Evolutionary conservation across 2,113 vertebrate species (phyloP).

Genomic region (Ancistrus triradiatus): DNA sequence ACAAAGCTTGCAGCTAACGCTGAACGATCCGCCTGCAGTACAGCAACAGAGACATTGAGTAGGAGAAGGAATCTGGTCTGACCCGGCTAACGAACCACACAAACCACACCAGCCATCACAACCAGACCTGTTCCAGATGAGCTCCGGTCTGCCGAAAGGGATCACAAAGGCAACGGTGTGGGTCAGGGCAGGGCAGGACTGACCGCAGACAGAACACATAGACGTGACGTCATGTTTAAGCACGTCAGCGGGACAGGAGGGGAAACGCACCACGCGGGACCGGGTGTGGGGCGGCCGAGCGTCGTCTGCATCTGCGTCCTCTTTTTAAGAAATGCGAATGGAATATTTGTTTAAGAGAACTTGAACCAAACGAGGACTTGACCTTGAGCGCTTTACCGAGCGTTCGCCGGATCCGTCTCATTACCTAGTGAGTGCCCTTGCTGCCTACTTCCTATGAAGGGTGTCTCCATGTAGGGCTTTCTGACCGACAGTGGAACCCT

Average conservation of each 20-base stretch:
- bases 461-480: no score
- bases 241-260: not conserved
- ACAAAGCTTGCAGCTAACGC: conserved; percentile 72
- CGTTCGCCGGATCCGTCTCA: no score
- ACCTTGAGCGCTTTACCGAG: no score
- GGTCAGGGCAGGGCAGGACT: not conserved
- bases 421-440: no score
- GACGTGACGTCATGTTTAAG: conserved; percentile 11
- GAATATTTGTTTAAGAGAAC: no score
- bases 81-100: conserved; percentile 6
- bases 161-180: conserved; percentile 12
- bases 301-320: no score
- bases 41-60: conserved; percentile 21
- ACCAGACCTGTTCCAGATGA: not conserved
- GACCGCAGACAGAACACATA: conserved; percentile 14
- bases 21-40: conserved; percentile 40
- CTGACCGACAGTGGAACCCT: no score
- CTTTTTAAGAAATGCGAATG: no score
- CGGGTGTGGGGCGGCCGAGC: no score
- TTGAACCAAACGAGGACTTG: no score
- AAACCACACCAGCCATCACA: conserved; percentile 7
- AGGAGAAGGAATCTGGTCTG: conserved; percentile 38
- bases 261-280: not conserved
- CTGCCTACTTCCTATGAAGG: no score
- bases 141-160: not conserved